Evolutionary conservation across 2,888 invertebrate genomes (phyloP), one percentile per base, ranked within the genome.

Genomic region (Bellardia pandia): DNA sequence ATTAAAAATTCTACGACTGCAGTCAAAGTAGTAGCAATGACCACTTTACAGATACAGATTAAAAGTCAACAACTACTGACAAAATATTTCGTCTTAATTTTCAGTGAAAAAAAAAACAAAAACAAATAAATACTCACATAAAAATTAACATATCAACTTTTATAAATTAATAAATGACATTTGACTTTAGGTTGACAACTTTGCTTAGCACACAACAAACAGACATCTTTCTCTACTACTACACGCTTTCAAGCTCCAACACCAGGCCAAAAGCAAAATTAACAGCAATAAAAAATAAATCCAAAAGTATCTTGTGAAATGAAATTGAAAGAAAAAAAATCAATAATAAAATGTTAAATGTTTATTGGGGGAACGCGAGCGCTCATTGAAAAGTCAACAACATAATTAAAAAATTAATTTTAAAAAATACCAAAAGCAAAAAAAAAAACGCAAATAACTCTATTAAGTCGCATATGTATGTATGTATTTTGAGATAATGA

Each of bases 151-250:
- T 91, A 92, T 92, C 90, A 91, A 90, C 91, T 91, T 91, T 92
- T 51, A 64, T 45, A 75, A n/a, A n/a, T 66, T 90, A 90, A 91
- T 91, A 92, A 92, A 92, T 91, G 91, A 92, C 91, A 89, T 90
- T 91, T 92, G 91, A 92, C 92, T 92, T 91, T 90, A 90, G 88
- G 89, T 90, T 92, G 92, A 92, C 92, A 91, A 90, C 89, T 89
- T 53, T 75, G 62, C 40, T 76, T 56, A 66, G 77, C 85, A 77
- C 40, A 13, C 48, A 42, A 14, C 37, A 37, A 37, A 5, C 37
- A 37, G 4, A 37, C 66, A 11, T 11, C 77, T 48, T 13, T 33
- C 33, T 14, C 23, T 23, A 58, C 58, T 30, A 58, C 23, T 11
- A 40, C 40, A 2, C n/a, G 16, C 40, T 56, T 69, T 37, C 40